phyloP scores from a whole-genome alignment of 1,140 invertebrate species.

The Harpegnathos saltator region DNA sequence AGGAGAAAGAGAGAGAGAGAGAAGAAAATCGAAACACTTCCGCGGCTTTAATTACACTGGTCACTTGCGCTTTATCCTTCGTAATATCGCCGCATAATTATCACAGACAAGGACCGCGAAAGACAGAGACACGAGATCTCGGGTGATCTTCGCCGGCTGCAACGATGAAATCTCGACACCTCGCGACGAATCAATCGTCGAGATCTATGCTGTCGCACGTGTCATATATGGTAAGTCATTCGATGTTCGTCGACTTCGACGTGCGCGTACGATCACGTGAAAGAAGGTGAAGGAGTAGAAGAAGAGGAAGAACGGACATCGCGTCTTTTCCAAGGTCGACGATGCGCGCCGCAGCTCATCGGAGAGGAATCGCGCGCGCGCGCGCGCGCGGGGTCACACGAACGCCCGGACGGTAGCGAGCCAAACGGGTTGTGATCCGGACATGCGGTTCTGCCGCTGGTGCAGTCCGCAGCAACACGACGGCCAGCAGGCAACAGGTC shows the following conservation, averaged over 20 bases:
- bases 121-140: background rate
- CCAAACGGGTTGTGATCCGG: slow-evolving; percentile 34
- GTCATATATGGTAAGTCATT: background rate
- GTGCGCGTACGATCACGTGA: background rate
- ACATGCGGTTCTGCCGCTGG: slow-evolving; percentile 3
- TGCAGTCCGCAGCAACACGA: background rate
- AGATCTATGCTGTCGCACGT: slow-evolving; percentile 9
- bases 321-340: background rate
- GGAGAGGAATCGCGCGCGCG: too few relatives aligned
- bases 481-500: slow-evolving; percentile 48
- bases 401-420: background rate
- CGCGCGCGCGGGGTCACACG: slow-evolving; percentile 1
- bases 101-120: background rate
- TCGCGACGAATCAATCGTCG: background rate
- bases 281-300: background rate
- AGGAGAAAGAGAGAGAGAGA: background rate
- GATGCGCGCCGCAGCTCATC: too few relatives aligned
- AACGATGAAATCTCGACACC: background rate
- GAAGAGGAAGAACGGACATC: background rate
- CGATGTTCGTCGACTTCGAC: background rate
- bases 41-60: background rate
- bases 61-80: slow-evolving; percentile 5
- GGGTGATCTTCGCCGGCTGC: background rate
- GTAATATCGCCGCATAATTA: slow-evolving; percentile 23
- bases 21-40: too few relatives aligned